These are phyloP conservation scores for Drosophila mettleri DNA, from an alignment of 2,888 invertebrate genomes.

Conservation along the genomic window DNA sequence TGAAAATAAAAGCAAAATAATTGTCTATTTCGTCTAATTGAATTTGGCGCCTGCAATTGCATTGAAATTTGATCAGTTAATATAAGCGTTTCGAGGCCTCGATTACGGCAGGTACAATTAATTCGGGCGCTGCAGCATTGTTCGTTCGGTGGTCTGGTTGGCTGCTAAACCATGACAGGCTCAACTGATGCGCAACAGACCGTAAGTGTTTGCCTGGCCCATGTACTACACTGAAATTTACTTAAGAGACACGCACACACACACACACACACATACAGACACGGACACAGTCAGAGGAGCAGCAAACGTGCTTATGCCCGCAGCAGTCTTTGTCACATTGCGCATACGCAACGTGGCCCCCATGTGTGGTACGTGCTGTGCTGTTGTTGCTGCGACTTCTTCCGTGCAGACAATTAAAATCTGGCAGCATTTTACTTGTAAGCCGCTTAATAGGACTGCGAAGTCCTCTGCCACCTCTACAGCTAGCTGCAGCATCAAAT, in stretches of 20 bases:
- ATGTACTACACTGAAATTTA: constrained; percentile 62
- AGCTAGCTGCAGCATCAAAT: constrained; percentile 50
- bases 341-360: constrained; percentile 61
- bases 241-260: constrained; percentile 44
- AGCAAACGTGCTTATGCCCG: constrained; percentile 26
- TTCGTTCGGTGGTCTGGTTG: constrained; percentile 31
- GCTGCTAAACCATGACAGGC: constrained; percentile 66
- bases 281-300: too few species aligned
- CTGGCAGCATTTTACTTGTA: constrained; percentile 83
- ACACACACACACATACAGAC: constrained; percentile 19
- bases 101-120: constrained; percentile 45
- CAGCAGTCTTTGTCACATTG: constrained; percentile 47
- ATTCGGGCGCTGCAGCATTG: constrained; percentile 53
- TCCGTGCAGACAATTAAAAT: constrained; percentile 82
- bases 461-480: constrained; percentile 56
- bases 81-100: neutral
- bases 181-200: constrained; percentile 66
- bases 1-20: constrained; percentile 10
- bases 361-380: constrained; percentile 8
- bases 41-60: constrained; percentile 15
- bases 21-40: constrained; percentile 16
- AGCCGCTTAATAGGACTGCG: constrained; percentile 83
- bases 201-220: constrained; percentile 59
- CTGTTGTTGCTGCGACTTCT: constrained; percentile 35
- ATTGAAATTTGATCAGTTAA: constrained; percentile 16